Evolutionary conservation across 2,888 invertebrate species (phyloP).

Genomic region (Trissoscelio sp.): DNA sequence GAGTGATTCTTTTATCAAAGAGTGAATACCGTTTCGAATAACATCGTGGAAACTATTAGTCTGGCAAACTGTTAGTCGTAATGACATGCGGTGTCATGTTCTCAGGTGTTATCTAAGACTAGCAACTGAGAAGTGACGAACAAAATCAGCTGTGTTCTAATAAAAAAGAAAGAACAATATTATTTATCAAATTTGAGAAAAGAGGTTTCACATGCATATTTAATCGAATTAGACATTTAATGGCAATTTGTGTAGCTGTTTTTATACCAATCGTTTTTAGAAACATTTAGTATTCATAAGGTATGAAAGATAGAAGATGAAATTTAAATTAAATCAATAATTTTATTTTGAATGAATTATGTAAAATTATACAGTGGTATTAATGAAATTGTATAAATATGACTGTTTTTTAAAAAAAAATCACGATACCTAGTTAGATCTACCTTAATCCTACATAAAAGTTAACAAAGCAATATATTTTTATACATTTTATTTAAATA

Average conservation of each 20-base stretch:
- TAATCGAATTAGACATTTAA: slow-evolving; percentile 1
- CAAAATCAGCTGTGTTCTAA: slow-evolving; percentile 22
- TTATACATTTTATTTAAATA: slow-evolving; percentile 39
- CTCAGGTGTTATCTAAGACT: slow-evolving; percentile 58
- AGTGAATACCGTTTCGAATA: slow-evolving; percentile 30
- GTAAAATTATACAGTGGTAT: too few relatives aligned
- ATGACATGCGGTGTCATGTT: slow-evolving; percentile 65
- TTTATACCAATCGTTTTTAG: too few relatives aligned
- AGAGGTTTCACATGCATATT: not conserved
- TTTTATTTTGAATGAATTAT: too few relatives aligned
- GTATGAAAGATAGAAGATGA: too few relatives aligned
- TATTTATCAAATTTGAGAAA: not conserved
- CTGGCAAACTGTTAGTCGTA: slow-evolving; percentile 48
- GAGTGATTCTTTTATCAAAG: slow-evolving; percentile 32
- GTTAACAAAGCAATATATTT: not conserved
- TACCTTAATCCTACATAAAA: not conserved
- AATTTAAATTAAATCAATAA: too few relatives aligned
- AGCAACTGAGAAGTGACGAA: slow-evolving; percentile 48
- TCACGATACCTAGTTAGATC: too few relatives aligned
- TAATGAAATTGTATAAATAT: too few relatives aligned
- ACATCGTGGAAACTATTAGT: slow-evolving; percentile 56
- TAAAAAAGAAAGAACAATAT: not conserved
- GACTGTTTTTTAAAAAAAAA: too few relatives aligned
- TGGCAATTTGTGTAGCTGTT: too few relatives aligned
- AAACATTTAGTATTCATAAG: too few relatives aligned